Conservation (phyloP, 2,888 invertebrate genomes). For the Acanthoscelides obtectus region DNA sequence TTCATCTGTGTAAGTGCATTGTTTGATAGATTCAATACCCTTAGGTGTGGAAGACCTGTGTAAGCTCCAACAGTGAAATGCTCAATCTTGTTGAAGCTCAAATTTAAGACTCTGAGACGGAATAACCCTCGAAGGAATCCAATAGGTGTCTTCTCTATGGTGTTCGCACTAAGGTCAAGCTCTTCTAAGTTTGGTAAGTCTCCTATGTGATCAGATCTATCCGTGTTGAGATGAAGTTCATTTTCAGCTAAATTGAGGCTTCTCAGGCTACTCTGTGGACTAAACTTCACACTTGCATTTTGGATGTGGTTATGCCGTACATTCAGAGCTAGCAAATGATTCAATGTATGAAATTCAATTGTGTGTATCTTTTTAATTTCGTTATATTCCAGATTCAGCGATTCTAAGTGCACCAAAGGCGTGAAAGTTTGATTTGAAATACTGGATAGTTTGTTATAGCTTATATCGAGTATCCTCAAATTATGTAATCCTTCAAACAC, state of each 20-base stretch:
- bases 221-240: conserved; percentile 28
- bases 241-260: conserved; percentile 35
- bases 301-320: conserved; percentile 33
- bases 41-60: conserved; percentile 37
- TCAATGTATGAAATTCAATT: conserved; percentile 29
- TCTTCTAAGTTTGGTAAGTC: conserved; percentile 34
- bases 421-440: conserved; percentile 11
- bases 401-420: conserved; percentile 22
- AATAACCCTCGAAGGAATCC: conserved; percentile 35
- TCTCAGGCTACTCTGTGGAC: conserved; percentile 33
- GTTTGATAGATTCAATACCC: conserved; percentile 35
- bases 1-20: conserved; percentile 31
- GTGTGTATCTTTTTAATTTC: conserved; percentile 20
- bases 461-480: conserved; percentile 36
- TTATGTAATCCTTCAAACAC: conserved; percentile 35
- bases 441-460: conserved; percentile 10
- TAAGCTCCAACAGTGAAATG: conserved; percentile 35
- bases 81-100: conserved; percentile 35
- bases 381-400: conserved; percentile 33
- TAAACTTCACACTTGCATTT: conserved; percentile 29
- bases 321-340: conserved; percentile 21
- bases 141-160: conserved; percentile 29
- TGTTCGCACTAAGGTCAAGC: conserved; percentile 34
- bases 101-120: conserved; percentile 32
- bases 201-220: conserved; percentile 29